Conservation (phyloP, 2,888 invertebrate genomes). For the Muschampia plurimacula region DNA sequence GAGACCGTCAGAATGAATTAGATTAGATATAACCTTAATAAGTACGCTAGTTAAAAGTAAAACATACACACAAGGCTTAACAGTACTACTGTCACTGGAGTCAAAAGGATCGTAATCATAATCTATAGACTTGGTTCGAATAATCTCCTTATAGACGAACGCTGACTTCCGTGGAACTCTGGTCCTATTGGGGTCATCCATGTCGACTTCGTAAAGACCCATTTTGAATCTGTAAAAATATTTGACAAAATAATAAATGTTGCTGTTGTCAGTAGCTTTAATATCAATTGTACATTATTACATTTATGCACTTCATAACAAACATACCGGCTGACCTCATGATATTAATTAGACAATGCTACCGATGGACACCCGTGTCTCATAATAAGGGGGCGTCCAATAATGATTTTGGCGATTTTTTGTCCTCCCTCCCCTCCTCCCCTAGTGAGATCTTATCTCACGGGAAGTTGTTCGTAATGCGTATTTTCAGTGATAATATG, state of each 20-base stretch:
- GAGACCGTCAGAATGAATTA: background rate
- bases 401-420: no score
- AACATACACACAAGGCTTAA: background rate
- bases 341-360: no score
- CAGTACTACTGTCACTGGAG: background rate
- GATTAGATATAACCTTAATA: background rate
- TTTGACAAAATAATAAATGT: background rate
- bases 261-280: background rate
- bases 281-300: no score
- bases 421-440: no score
- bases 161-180: constrained; percentile 85
- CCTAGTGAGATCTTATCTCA: no score
- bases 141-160: constrained; percentile 69
- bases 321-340: no score
- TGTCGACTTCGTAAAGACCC: constrained; percentile 86
- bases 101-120: constrained; percentile 45
- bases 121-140: constrained; percentile 57
- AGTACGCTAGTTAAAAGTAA: background rate
- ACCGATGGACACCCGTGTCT: no score
- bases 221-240: constrained; percentile 74
- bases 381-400: no score
- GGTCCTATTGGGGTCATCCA: constrained; percentile 77
- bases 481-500: no score
- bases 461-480: no score
- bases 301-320: no score